Evolutionary conservation across 2,797 vertebrate genomes (phyloP).

Genomic region (Falco naumanni): DNA sequence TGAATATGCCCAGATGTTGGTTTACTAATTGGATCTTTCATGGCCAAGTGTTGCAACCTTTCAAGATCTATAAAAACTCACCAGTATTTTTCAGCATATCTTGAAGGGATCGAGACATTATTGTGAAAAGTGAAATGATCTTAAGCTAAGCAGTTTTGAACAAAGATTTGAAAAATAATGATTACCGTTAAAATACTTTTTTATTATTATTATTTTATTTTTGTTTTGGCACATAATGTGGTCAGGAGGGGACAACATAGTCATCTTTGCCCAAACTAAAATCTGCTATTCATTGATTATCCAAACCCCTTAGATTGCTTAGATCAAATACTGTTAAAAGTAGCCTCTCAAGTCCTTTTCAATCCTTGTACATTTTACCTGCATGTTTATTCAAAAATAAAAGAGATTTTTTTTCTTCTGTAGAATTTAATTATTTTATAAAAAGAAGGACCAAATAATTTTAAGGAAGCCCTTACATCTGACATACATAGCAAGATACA

Average conservation of each 20-base stretch:
- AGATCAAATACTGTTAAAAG: constrained; percentile 67
- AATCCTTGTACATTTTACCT: constrained; percentile 55
- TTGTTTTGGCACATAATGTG: neutral
- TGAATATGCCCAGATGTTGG: neutral
- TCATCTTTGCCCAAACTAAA: constrained; percentile 32
- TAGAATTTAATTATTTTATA: constrained; percentile 52
- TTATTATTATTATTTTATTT: neutral
- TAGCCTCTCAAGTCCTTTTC: constrained; percentile 55
- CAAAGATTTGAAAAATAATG: neutral
- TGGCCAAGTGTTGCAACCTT: neutral
- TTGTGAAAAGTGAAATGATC: neutral
- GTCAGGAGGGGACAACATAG: neutral
- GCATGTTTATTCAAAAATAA: constrained; percentile 52
- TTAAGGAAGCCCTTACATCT: constrained; percentile 4
- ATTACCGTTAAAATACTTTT: neutral
- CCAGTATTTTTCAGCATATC: neutral
- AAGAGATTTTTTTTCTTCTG: constrained; percentile 21
- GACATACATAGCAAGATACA: neutral
- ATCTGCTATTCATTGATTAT: constrained; percentile 62
- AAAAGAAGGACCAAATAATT: neutral
- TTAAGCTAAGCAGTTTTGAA: neutral
- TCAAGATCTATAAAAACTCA: neutral
- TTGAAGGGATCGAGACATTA: neutral
- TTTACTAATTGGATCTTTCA: neutral
- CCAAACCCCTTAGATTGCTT: constrained; percentile 44